phyloP scores from a whole-genome alignment of 2,888 invertebrate genomes.

The Metalampra italica region DNA sequence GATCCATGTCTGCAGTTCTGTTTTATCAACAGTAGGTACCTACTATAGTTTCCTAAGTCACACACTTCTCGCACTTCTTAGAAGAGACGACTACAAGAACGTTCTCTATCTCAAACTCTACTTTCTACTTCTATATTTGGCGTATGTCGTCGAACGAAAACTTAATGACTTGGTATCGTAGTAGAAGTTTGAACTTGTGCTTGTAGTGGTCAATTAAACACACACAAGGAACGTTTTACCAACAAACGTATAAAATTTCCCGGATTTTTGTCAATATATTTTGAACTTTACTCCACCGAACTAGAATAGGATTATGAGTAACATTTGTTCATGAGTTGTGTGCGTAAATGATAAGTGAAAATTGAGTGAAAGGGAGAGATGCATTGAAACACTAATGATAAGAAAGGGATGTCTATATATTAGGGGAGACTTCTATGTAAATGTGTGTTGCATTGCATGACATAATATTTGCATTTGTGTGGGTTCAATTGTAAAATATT shows the following conservation, averaged over 20 bases:
- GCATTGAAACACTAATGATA: slow-evolving; percentile 14
- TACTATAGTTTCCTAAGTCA: slow-evolving; percentile 37
- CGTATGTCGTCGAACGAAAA: neutral
- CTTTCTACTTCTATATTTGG: neutral
- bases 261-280: slow-evolving; percentile 14
- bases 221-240: slow-evolving; percentile 35
- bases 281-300: slow-evolving; percentile 15
- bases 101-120: slow-evolving; percentile 9
- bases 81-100: neutral
- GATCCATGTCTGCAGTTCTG: slow-evolving; percentile 44
- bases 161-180: slow-evolving; percentile 4
- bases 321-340: slow-evolving; percentile 17
- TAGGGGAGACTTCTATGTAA: slow-evolving; percentile 10
- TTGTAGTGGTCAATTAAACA: slow-evolving; percentile 55
- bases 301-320: neutral
- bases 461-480: slow-evolving; percentile 2
- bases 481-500: slow-evolving; percentile 17
- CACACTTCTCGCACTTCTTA: slow-evolving; percentile 14
- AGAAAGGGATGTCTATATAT: slow-evolving; percentile 25
- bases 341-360: slow-evolving; percentile 37
- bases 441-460: neutral
- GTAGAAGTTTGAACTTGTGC: slow-evolving; percentile 10
- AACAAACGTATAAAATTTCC: slow-evolving; percentile 16
- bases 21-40: slow-evolving; percentile 19
- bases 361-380: slow-evolving; percentile 25